A percentile compares a stretch with the other conserved stretches of the same genome.
Evolutionary conservation across 2,888 invertebrate species (phyloP).

Genomic region (Leptopilina myrica): DNA sequence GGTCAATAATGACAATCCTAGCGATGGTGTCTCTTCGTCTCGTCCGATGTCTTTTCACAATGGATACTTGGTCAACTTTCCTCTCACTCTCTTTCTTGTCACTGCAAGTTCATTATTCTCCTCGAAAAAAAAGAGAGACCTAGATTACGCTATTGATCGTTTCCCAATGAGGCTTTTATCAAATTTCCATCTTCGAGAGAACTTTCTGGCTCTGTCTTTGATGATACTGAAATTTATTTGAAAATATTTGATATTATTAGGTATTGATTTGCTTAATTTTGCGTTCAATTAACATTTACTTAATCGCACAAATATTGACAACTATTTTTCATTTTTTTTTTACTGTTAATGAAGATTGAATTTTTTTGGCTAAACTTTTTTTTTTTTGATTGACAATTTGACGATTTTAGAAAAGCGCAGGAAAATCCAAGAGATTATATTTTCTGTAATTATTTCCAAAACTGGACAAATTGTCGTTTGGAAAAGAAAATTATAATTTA

Average conservation of each 20-base stretch:
- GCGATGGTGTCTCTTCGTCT: slow-evolving; percentile 3
- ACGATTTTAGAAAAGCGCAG: no score
- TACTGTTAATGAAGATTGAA: no score
- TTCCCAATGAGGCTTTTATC: slow-evolving; percentile 23
- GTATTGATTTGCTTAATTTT: background rate
- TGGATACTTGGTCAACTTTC: slow-evolving; percentile 24
- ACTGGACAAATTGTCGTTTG: no score
- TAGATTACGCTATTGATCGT: slow-evolving; percentile 33
- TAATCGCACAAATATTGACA: background rate
- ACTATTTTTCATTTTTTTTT: no score
- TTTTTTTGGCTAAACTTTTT: no score
- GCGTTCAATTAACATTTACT: background rate
- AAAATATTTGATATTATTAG: slow-evolving; percentile 7
- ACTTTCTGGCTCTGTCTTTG: slow-evolving; percentile 1
- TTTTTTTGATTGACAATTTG: no score
- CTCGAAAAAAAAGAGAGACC: slow-evolving; percentile 26
- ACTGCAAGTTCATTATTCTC: slow-evolving; percentile 31
- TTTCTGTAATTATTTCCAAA: no score
- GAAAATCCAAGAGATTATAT: no score
- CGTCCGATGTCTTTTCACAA: slow-evolving; percentile 9
- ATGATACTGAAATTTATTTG: slow-evolving; percentile 2
- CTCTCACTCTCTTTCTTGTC: background rate
- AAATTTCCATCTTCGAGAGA: slow-evolving; percentile 16
- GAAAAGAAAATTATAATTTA: no score
- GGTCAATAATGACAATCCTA: slow-evolving; percentile 11